Evolutionary conservation across 2,113 vertebrate genomes (phyloP).

Genomic region (Corythornis madagascariensis): DNA sequence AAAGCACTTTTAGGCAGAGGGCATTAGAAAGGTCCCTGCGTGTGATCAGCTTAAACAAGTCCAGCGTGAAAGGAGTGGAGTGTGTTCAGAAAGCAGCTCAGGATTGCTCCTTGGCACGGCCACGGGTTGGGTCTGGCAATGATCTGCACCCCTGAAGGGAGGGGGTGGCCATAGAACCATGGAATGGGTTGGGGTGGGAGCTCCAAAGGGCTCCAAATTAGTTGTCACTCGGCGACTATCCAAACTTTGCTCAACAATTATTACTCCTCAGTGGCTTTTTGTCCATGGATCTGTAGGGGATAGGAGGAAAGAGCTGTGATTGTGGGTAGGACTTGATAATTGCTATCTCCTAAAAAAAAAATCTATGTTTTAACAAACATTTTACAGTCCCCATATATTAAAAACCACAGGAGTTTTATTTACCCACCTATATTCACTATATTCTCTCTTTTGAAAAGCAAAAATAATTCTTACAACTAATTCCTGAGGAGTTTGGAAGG

Average conservation of each 20-base stretch:
- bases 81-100: neutral
- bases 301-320: neutral
- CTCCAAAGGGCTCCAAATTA: neutral
- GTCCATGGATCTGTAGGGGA: neutral
- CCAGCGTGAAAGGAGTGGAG: slow-evolving; percentile 13
- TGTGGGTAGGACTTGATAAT: neutral
- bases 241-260: neutral
- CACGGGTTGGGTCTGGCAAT: neutral
- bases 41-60: slow-evolving; percentile 42
- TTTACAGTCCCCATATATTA: neutral
- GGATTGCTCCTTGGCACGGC: neutral
- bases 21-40: slow-evolving; percentile 15
- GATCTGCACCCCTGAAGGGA: neutral
- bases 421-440: neutral
- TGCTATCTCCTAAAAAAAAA: neutral
- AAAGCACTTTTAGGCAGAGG: slow-evolving; percentile 37
- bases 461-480: neutral
- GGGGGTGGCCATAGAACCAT: neutral
- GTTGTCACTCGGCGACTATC: neutral
- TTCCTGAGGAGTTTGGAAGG: neutral
- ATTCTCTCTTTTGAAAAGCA: neutral
- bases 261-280: neutral
- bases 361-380: neutral
- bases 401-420: neutral
- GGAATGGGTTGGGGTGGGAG: too few species aligned